Evolutionary conservation across 2,888 invertebrate genomes (phyloP).

Genomic region (Pasiphila rectangulata): DNA sequence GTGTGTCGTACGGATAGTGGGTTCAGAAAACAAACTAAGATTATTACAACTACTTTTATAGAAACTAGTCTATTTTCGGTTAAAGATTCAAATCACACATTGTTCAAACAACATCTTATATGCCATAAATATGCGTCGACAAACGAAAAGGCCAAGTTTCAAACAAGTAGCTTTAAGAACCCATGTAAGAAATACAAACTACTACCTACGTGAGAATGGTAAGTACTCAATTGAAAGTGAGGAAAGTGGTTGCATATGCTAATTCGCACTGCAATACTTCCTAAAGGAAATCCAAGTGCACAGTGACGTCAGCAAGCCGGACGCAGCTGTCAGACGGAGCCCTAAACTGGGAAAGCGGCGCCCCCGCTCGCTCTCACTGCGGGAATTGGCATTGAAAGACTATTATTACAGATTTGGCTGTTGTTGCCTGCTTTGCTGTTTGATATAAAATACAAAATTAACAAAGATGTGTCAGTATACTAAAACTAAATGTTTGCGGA

Average conservation of each 20-base stretch:
- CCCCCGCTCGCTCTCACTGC: constrained; percentile 46
- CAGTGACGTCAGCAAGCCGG: constrained; percentile 34
- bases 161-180: too few relatives aligned
- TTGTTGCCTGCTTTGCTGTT: not conserved
- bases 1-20: too few relatives aligned
- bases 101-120: too few relatives aligned
- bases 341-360: constrained; percentile 61
- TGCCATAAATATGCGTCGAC: too few relatives aligned
- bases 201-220: not conserved
- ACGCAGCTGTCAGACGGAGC: constrained; percentile 44
- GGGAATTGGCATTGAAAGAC: constrained; percentile 52
- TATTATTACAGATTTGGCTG: constrained; percentile 59
- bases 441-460: too few relatives aligned
- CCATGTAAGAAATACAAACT: not conserved
- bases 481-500: too few relatives aligned
- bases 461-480: too few relatives aligned
- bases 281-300: constrained; percentile 18
- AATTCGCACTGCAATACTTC: constrained; percentile 15
- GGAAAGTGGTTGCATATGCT: constrained; percentile 8
- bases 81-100: too few relatives aligned
- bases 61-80: too few relatives aligned
- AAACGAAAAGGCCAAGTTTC: too few relatives aligned
- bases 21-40: too few relatives aligned
- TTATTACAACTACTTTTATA: too few relatives aligned
- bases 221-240: constrained; percentile 1